Conservation (phyloP, 2,113 vertebrate species). For the Nesoenas mayeri region DNA sequence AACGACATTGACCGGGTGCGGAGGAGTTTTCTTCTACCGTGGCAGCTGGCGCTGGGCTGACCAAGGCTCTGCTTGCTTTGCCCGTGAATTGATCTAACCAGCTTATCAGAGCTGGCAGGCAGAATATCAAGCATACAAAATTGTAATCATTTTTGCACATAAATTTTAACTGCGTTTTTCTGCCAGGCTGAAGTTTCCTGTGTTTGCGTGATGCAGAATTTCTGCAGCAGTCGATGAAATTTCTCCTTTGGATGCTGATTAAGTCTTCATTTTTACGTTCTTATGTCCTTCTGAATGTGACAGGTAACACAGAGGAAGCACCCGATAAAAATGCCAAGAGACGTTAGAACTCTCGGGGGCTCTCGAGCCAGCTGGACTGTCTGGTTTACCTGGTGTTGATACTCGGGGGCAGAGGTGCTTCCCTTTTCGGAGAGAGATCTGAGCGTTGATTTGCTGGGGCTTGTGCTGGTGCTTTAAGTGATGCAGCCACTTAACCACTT, state of each 20-base stretch:
- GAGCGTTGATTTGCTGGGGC: background rate
- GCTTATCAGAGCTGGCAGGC: background rate
- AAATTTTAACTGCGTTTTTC: background rate
- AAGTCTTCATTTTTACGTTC: background rate
- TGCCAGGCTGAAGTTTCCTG: background rate
- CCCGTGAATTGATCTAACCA: background rate
- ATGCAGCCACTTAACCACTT: background rate
- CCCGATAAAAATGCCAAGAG: background rate
- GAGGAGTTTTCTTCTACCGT: background rate
- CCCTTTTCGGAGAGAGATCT: background rate
- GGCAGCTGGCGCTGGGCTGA: background rate
- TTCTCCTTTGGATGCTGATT: background rate
- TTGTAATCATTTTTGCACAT: background rate
- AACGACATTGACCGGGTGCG: background rate
- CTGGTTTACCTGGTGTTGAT: background rate
- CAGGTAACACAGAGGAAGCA: background rate
- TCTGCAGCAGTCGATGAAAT: background rate
- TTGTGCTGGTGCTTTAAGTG: background rate
- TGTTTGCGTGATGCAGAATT: background rate
- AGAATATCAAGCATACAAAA: background rate
- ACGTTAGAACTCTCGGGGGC: background rate
- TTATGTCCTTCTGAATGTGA: background rate
- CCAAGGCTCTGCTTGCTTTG: background rate
- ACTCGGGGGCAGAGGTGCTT: background rate
- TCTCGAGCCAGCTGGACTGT: background rate